Base-by-base conservation (phyloP, 2,888 invertebrate species). In the Anodontia alba region DNA sequence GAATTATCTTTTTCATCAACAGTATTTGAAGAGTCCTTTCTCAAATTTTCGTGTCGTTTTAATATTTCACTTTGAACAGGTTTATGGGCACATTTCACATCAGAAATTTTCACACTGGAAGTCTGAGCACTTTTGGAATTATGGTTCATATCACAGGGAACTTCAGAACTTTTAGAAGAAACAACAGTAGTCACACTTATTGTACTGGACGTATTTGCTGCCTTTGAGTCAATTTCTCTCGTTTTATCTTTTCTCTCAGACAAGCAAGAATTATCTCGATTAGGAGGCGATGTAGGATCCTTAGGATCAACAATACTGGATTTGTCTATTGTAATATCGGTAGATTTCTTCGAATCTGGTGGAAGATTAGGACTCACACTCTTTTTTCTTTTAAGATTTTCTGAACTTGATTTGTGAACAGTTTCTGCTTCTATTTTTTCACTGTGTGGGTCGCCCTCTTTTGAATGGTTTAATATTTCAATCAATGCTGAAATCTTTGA, bases 131-230 rank as follows among this genome's bases (percentile, higher is more conserved):
- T 26, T 54, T 62, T 76, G 29, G 80, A 80, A 69, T 80, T 80
- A 67, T 80, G 76, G 73, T 76, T 80, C 43, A 80, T 36, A 57
- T 80, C 80, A 76, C 80, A 76, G 5, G 54, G 3, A 36, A 36
- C 26, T 42, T 57, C 20, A n/a, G 62, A 62, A 33, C 10, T 33
- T 33, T 31, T 62, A 62, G 62, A 17, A 62, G 62, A 31, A 62
- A 1, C 12, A 33, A 12, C 15, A 33, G 31, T 33, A 1, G 5
- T 62, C 7, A 12, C 20, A 12, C 1, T 33, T 62, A 62, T 62
- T 62, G 62, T 33, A 62, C 62, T 62, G 7, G 33, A 26, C 5
- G 17, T 54, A 26, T 26, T 54, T 26, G 23, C 23, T 5, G 20
- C 26, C 5, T 26, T n/a, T 46, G n/a, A 46, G 3, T 46, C 46